Base-by-base conservation (phyloP, 2,888 invertebrate species). In the Agrypnus murinus region DNA sequence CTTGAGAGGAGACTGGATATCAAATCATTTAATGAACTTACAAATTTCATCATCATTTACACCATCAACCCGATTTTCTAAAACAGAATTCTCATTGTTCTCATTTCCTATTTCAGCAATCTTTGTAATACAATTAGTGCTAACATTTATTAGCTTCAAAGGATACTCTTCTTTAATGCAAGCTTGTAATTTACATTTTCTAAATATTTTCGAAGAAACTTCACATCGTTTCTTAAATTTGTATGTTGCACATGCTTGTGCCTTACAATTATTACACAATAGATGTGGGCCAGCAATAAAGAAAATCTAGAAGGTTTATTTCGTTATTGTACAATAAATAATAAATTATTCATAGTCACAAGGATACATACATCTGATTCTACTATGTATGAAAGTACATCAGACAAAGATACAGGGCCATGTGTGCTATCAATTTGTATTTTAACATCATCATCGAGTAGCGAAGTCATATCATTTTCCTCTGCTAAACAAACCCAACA, bases 191-290 rank as follows among this genome's bases (percentile, higher is more conserved):
- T 45, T 40, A 55, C 57, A 65, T 55, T 55, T 31, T 12, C 45
- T 15, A 17, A 55, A 57, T 32, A 65, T 65, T 3, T 40, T 55
- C 4, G 15, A 53, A 31, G 65, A 55, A 0, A 55, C n/a, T 14
- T 53, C 55, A 45, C 53, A 65, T 1, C 65, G 65, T 17, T 57
- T 65, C 14, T 55, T 65, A 55, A 65, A 65, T 31, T 32, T 55
- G 32, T 65, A 65, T 9, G 65, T 55, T 7, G 57, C 55, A 31
- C 55, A 43, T 25, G 65, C 65, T 45, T 65, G 40, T n/a, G 9
- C 9, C n/a, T 55, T 65, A 17, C 65, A 65, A 43, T 53, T 65
- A 14, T 57, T 65, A 15, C 65, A 65, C 7, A 65, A 55, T 57
- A 65, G 45, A 19, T 65, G 40, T 2, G 65, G 65, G 2, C 65